Evolutionary conservation across 2,888 invertebrate genomes (phyloP), one percentile per base, ranked within the genome.

Genomic region (Plagodis dolabraria): DNA sequence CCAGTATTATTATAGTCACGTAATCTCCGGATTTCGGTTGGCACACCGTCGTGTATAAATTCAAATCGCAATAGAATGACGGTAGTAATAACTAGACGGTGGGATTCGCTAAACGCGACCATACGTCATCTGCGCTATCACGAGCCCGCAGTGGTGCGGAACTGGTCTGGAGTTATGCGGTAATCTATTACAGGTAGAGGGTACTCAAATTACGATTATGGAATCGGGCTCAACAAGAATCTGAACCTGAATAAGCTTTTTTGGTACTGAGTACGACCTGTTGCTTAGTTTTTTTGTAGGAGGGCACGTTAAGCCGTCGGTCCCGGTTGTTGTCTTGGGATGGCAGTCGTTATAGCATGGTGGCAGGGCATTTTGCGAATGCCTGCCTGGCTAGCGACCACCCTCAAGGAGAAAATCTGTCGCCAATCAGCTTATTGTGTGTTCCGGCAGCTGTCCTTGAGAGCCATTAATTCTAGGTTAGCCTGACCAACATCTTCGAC

Each of bases 71-170:
- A 64, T 65, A 52, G 62, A 68, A 72, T 71, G 74, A 70, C 64
- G 67, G 69, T 66, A 65, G 40, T 77, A 75, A 75, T 76, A 78
- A 73, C 76, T 76, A 72, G 71, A 77, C 53, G 72, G 53, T 69
- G 71, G 69, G 75, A 67, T 65, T 63, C 76, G 69, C 60, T 61
- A 61, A 61, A 56, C 56, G 56, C 72, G 75, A 75, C 68, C 76
- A 76, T 80, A 75, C 73, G 72, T 81, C 81, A 78, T 79, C 70
- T 63, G 60, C 60, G 72, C 71, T 79, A 80, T 79, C 79, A 75
- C 65, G 58, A 68, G 70, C 72, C 70, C 71, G 75, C 76, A 76
- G 70, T 71, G 69, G 69, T 57, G 70, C 69, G 67, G 69, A 66
- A 71, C 70, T 66, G 47, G 11, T 33, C 53, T 47, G 53, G 62